A percentile compares a stretch with the other conserved stretches of the same genome.
These are phyloP conservation scores for Molanna angustata DNA, from an alignment of 2,888 invertebrate genomes.

Conservation along the genomic window DNA sequence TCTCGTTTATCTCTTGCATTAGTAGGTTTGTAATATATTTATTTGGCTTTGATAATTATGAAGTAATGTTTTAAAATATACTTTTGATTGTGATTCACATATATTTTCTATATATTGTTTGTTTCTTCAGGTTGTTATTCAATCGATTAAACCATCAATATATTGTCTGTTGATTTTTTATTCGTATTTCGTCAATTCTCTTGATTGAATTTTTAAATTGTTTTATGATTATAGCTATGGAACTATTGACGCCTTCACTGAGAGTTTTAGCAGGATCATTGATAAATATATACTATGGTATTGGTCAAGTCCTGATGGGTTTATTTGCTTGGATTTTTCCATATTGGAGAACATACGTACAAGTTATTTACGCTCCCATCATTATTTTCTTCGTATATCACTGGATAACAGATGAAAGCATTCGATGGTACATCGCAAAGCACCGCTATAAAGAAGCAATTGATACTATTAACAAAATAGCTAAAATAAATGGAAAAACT, in stretches of 20 bases:
- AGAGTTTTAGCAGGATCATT: constrained; percentile 21
- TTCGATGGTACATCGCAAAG: constrained; percentile 71
- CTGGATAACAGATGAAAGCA: constrained; percentile 63
- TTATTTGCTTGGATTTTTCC: constrained; percentile 61
- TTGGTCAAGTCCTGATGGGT: constrained; percentile 63
- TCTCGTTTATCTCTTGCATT: too few species aligned
- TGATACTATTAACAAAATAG: constrained; percentile 61
- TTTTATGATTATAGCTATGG: constrained; percentile 20
- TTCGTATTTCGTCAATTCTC: too few species aligned
- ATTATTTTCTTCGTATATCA: constrained; percentile 60
- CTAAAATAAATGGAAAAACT: constrained; percentile 59
- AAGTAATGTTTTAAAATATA: too few species aligned
- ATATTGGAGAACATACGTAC: constrained; percentile 63
- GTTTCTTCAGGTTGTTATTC: too few species aligned
- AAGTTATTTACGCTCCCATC: constrained; percentile 62
- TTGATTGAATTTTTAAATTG: too few species aligned
- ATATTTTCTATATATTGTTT: too few species aligned
- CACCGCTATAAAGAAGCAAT: constrained; percentile 63
- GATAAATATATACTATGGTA: constrained; percentile 39
- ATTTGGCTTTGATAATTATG: too few species aligned
- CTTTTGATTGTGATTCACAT: too few species aligned
- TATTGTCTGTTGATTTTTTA: too few species aligned
- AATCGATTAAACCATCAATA: too few species aligned
- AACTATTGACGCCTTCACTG: constrained; percentile 21
- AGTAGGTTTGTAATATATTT: too few species aligned